Base-by-base conservation (phyloP, 1,140 invertebrate genomes). In the Drosophila nigrodunni region DNA sequence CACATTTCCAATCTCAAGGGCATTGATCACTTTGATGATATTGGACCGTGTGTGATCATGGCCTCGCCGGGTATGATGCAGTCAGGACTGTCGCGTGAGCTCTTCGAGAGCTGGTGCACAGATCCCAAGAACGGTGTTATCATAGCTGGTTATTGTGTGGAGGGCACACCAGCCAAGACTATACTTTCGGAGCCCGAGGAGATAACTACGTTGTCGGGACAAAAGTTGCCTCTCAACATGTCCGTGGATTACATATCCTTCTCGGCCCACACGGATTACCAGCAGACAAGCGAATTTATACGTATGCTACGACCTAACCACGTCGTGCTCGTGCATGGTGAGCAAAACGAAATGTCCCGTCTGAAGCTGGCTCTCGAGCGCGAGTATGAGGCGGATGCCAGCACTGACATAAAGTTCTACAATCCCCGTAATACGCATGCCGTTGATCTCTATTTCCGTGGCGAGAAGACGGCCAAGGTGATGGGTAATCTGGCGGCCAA, bases 41-140 rank as follows among this genome's bases (percentile, higher is more conserved):
- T 99, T 77, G 99, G 99, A 0, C 99, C 99, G 0, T 99, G 98
- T 91, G 98, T 99, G 1, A 97, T 99, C 1, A 98, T 99, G 97
- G 99, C 99, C 0, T 98, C 98, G 0, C 99, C 99, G 2, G 99
- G 99, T 93, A 99, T 99, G 98, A 98, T 99, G 97, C 99, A 99
- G 93, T 99, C 97, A 88, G 99, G 99, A 0, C 93, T 99, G 1
- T 99, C 98, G 0, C 93, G 99, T 37, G 99, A 99, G 93, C 94
- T 99, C 4, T 99, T 99, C 94, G 99, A 99, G 93, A 97, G 95
- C 2, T 99, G 99, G 99, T 99, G 98, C 92, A 98, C 97, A 0
- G 98, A 99, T 93, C 94, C 97, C 3, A 98, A 99, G 91, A 99
- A 99, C 93, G 99, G 99, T 1, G 97, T 98, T 37, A 99, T 99